phyloP scores from a whole-genome alignment of 2,888 invertebrate species.

The Bhutanitis thaidina region DNA sequence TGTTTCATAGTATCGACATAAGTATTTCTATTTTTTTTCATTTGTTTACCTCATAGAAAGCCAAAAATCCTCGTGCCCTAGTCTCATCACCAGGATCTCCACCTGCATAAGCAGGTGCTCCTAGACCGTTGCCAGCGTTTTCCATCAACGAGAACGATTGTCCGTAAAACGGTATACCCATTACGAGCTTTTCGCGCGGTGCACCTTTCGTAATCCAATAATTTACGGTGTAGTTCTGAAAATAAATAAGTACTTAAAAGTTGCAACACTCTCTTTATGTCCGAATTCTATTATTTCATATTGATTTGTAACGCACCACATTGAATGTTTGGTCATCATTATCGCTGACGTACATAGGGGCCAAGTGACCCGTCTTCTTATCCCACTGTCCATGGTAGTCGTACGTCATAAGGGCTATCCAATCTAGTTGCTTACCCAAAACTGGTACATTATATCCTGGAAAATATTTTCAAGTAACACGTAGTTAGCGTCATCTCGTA shows the following conservation, averaged over 20 bases:
- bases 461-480: constrained; percentile 19
- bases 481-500: too few species aligned
- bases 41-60: constrained; percentile 89
- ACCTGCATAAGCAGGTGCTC: constrained; percentile 90
- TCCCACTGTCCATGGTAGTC: constrained; percentile 97
- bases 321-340: constrained; percentile 89
- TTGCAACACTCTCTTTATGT: too few species aligned
- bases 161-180: constrained; percentile 95
- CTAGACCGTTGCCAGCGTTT: constrained; percentile 81
- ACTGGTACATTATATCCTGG: constrained; percentile 86
- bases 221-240: constrained; percentile 90
- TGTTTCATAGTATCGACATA: too few species aligned
- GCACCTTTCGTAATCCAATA: constrained; percentile 93
- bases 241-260: background rate
- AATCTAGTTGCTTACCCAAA: constrained; percentile 88
- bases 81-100: constrained; percentile 94
- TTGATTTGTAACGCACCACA: constrained; percentile 72
- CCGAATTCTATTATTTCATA: too few species aligned
- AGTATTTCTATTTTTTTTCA: background rate
- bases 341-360: constrained; percentile 90
- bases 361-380: constrained; percentile 92
- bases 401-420: constrained; percentile 95
- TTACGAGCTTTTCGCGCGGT: constrained; percentile 86
- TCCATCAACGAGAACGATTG: constrained; percentile 92
- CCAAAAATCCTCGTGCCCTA: constrained; percentile 90